A percentile compares a stretch with the other conserved stretches of the same genome.
These are phyloP conservation scores for Trachymyrmex septentrionalis DNA, from an alignment of 1,140 invertebrate genomes.

Conservation along the genomic window DNA sequence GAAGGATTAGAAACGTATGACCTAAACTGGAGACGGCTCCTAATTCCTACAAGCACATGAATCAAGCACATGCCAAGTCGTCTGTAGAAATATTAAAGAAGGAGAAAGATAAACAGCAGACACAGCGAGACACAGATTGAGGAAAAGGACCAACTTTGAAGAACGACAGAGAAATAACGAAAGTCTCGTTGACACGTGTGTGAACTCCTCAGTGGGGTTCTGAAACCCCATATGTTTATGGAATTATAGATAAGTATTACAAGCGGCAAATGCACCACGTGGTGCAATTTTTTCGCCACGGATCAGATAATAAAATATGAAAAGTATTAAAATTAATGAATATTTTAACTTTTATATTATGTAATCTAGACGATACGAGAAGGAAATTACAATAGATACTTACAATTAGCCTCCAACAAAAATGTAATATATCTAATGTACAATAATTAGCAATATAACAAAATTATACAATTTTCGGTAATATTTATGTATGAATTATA, in stretches of 20 bases:
- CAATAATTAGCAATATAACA: not conserved
- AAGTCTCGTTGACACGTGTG: slow-evolving; percentile 17
- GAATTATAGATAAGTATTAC: slow-evolving; percentile 3
- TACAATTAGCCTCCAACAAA: not conserved
- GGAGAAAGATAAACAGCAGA: not conserved
- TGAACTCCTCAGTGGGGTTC: slow-evolving; percentile 58
- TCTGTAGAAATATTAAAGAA: slow-evolving; percentile 52
- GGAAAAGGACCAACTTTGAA: not conserved
- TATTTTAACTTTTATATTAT: not conserved
- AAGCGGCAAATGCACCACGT: not conserved
- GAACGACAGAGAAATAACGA: slow-evolving; percentile 7
- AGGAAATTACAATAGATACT: not conserved
- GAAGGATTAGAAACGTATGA: not conserved
- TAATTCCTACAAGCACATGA: slow-evolving; percentile 48
- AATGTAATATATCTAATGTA: not conserved
- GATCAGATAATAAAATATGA: not conserved
- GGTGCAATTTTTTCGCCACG: not conserved
- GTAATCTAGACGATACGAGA: not conserved
- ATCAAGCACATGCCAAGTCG: slow-evolving; percentile 66
- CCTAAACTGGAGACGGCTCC: not conserved
- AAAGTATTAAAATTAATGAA: slow-evolving; percentile 2
- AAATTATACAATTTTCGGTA: not conserved
- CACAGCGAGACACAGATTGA: not conserved
- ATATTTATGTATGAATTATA: not conserved
- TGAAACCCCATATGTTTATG: slow-evolving; percentile 49